Evolutionary conservation across 2,888 invertebrate genomes (phyloP).

Genomic region (Perithous albicinctus): DNA sequence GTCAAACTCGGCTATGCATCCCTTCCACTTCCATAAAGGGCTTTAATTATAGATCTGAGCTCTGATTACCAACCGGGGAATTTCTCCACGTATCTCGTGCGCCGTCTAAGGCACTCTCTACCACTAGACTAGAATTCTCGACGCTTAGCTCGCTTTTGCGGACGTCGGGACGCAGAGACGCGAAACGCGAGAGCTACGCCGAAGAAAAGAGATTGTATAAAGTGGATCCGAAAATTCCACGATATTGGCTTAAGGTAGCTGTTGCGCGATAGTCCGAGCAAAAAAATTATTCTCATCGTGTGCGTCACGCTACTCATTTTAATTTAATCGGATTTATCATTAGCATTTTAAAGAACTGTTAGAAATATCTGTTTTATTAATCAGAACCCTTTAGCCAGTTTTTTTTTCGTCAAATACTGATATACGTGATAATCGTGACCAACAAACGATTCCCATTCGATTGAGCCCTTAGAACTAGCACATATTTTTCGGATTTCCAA

Average conservation of each 20-base stretch:
- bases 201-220: conserved; percentile 55
- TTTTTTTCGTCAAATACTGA: no score
- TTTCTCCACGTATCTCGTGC: conserved; percentile 46
- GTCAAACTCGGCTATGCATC: conserved; percentile 38
- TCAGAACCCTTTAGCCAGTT: no score
- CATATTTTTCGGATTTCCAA: no score
- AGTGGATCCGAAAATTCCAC: conserved; percentile 43
- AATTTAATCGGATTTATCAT: no score
- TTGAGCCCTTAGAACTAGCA: no score
- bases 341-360: no score
- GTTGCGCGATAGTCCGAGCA: no score
- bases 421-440: no score
- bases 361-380: no score
- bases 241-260: conserved; percentile 59
- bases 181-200: neutral
- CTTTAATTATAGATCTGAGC: conserved; percentile 62
- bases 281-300: no score
- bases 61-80: conserved; percentile 60
- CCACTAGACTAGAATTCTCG: conserved; percentile 38
- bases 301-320: no score
- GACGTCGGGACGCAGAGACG: conserved; percentile 6
- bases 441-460: no score
- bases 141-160: conserved; percentile 29
- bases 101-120: conserved; percentile 51
- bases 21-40: conserved; percentile 48